Evolutionary conservation across 1,140 invertebrate species (phyloP), one percentile per base, ranked within the genome.

Genomic region (Anthonomus grandis): DNA sequence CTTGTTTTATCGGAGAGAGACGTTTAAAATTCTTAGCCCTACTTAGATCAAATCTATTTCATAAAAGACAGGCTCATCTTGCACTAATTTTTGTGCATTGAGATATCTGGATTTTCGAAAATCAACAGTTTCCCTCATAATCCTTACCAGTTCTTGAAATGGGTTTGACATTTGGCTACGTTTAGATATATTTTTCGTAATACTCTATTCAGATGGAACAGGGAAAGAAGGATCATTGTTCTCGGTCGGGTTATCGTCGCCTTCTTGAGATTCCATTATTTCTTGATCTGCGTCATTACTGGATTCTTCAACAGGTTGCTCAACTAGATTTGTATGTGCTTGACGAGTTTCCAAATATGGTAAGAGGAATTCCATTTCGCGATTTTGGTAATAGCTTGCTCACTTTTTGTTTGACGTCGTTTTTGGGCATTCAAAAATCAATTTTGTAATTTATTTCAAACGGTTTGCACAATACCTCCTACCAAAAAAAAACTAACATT

Each of bases 41-140:
- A 18, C 24, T 46, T 24, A 46, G 44, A 46, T 24, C 44, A 25
- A 25, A 24, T 46, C 44, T n/a, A 44, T 46, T 46, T 24, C 44
- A 24, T 24, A 13, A 21, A 46, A 46, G 13, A 13, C 27, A 12
- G 18, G 27, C 27, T 46, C 10, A 38, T 38, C 27, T 31, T n/a
- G n/a, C n/a, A n/a, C 27, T 8, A n/a, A 31, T 31, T 31, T 31
- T 31, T 6, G 27, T 31, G 27, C n/a, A 31, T n/a, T 31, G 6
- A 8, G 27, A n/a, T 31, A 31, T n/a, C 27, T 31, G n/a, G 27
- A 31, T n/a, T n/a, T 31, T 31, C 27, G 27, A 31, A 31, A n/a
- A 6, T 31, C 27, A 31, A n/a, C 27, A 31, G 6, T 31, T n/a
- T 31, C 6, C n/a, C 6, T 31, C 27, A 31, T n/a, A 8, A 31